These are phyloP conservation scores for Drosophila burlai DNA, from an alignment of 1,140 invertebrate species.

Conservation along the genomic window DNA sequence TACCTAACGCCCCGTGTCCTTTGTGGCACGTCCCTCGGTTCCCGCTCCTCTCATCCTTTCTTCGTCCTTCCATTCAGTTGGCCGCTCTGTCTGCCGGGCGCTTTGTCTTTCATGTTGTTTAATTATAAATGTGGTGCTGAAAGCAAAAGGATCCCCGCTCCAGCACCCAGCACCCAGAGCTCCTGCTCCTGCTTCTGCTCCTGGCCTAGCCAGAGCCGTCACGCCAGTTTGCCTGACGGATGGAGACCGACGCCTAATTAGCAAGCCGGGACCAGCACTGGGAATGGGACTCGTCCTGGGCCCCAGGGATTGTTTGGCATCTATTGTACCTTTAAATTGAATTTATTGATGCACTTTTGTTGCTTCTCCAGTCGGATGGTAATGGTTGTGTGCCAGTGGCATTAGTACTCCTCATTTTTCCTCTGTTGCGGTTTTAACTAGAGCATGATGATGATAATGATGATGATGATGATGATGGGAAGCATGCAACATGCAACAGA, in stretches of 20 bases:
- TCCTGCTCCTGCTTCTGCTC: not conserved
- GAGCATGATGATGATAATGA: slow-evolving; percentile 24
- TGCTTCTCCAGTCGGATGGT: slow-evolving; percentile 41
- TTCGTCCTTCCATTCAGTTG: slow-evolving; percentile 1
- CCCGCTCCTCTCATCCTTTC: not conserved
- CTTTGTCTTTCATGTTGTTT: slow-evolving; percentile 83
- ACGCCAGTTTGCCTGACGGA: slow-evolving; percentile 58
- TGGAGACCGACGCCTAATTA: slow-evolving; percentile 78
- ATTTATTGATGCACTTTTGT: slow-evolving; percentile 77
- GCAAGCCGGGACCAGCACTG: slow-evolving; percentile 45
- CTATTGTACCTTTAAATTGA: slow-evolving; percentile 62
- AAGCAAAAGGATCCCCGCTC: slow-evolving; percentile 55
- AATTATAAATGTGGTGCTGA: slow-evolving; percentile 80
- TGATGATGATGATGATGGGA: slow-evolving; percentile 6
- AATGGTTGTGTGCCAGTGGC: slow-evolving; percentile 7
- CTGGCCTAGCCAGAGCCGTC: slow-evolving; percentile 12
- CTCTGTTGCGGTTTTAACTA: slow-evolving; percentile 19
- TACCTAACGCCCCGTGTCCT: not conserved
- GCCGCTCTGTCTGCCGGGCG: slow-evolving; percentile 31
- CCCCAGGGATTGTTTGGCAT: slow-evolving; percentile 38
- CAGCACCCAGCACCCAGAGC: not conserved
- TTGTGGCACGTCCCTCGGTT: slow-evolving; percentile 4
- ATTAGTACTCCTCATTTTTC: not conserved
- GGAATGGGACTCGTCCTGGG: slow-evolving; percentile 35
- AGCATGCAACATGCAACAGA: slow-evolving; percentile 44